A percentile compares a stretch with the other conserved stretches of the same genome.
These are phyloP conservation scores for Euzetes globulus DNA, from an alignment of 2,888 invertebrate species.

Conservation along the genomic window DNA sequence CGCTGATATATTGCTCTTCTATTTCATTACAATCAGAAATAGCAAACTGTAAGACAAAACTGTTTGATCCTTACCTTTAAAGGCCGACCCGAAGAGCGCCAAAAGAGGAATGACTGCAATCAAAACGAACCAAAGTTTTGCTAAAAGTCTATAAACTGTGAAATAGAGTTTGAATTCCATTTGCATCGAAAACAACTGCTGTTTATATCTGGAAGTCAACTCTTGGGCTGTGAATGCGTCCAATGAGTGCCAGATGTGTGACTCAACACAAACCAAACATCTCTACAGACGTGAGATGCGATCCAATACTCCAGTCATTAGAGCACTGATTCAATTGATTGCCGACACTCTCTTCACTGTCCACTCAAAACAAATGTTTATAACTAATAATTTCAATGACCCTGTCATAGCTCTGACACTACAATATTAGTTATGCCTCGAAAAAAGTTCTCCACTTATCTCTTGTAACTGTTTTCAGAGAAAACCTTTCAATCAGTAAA, in stretches of 20 bases:
- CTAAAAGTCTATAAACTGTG: neutral
- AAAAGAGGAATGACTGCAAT: neutral
- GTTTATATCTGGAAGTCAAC: neutral
- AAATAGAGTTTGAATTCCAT: neutral
- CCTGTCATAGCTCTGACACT: neutral
- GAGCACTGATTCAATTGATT: neutral
- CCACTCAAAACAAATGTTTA: neutral
- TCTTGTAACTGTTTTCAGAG: too few relatives aligned
- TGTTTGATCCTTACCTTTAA: neutral
- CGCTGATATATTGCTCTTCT: neutral
- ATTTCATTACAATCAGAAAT: neutral
- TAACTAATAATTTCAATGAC: neutral
- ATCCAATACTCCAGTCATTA: neutral
- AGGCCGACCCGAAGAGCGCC: neutral
- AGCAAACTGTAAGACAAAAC: neutral
- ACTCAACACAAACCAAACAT: neutral
- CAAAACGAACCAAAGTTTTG: neutral
- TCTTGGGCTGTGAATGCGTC: neutral
- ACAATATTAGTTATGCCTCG: neutral
- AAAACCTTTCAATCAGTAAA: neutral
- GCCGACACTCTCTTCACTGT: neutral
- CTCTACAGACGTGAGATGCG: neutral
- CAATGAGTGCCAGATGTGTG: conserved; percentile 9
- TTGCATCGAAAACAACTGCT: neutral
- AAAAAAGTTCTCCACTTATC: neutral